Evolutionary conservation across 2,797 vertebrate genomes (phyloP), one percentile per base, ranked within the genome.

Genomic region (Pseudochirops corinnae): DNA sequence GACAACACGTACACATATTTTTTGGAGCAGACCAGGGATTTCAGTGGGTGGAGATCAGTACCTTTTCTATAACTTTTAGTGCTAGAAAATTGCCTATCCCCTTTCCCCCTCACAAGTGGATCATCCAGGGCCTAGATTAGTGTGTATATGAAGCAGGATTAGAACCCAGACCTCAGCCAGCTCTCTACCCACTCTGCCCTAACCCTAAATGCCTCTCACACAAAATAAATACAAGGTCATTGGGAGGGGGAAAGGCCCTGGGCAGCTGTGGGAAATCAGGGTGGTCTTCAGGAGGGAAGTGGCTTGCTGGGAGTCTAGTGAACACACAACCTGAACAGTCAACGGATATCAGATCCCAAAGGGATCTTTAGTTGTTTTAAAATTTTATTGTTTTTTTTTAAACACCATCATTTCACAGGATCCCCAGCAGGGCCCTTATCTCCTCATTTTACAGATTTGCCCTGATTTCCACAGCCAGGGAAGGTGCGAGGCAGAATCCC

Each of bases 11-110:
- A 62, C 4, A 21, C 33, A 39, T 12, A n/a, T 21, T 60, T 60
- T 21, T 4, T 13, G 55, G 39, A 94, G 91, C 2, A 12, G 39
- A 58, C 1, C 60, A 4, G 60, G 95, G 93, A 96, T 26, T 33
- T 55, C 4, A 0, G 5, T 90, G 56, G n/a, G 18, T 62, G 29
- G 52, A 13, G 11, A 31, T n/a, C 0, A 0, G 62, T 16, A n/a
- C 33, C 62, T 74, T n/a, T 39, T 74, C 62, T 39, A 2, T 18
- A 74, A 39, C 62, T 74, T 67, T n/a, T n/a, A 74, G 62, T 21
- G 62, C 33, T 74, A 74, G 62, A 60, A 31, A 60, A 31, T 13
- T 29, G 58, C 58, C 29, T 31, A 29, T 11, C 58, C 58, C 57
- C 57, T 58, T 57, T 26, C 26, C 7, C 26, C 57, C 28, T 58